phyloP scores from a whole-genome alignment of 2,113 vertebrate species.

The Dasyprocta punctata region DNA sequence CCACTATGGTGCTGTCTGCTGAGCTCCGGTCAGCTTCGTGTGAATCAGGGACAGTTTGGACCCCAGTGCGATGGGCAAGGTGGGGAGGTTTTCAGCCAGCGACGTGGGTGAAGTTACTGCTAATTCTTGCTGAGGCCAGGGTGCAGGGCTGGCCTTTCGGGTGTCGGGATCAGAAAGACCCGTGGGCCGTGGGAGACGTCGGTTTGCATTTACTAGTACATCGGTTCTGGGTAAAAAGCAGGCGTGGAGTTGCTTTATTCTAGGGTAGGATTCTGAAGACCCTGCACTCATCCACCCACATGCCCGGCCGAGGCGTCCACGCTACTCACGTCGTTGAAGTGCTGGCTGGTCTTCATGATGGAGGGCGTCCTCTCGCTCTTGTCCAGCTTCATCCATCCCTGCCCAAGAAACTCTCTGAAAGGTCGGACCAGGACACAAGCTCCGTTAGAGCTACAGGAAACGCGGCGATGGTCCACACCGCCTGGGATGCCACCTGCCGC shows the following conservation, averaged over 20 bases:
- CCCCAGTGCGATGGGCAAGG: neutral
- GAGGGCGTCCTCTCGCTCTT: conserved; percentile 96
- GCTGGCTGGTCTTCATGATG: conserved; percentile 98
- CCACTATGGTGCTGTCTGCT: neutral
- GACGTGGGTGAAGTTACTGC: neutral
- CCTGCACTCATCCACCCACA: neutral
- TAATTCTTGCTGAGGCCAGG: neutral
- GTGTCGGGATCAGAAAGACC: neutral
- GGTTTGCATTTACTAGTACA: neutral
- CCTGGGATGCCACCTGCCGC: no score
- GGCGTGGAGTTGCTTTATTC: neutral
- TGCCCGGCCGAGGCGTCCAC: accelerated
- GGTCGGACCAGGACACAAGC: conserved; percentile 46
- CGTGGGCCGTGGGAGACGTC: conserved; percentile 9
- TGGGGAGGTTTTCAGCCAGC: neutral
- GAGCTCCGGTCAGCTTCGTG: neutral
- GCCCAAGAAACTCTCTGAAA: conserved; percentile 96
- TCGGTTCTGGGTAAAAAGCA: neutral
- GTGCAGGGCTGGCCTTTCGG: neutral
- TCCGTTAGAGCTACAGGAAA: neutral
- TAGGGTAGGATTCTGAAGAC: neutral
- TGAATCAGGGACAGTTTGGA: no score
- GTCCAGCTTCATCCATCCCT: conserved; percentile 99
- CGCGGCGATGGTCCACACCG: neutral
- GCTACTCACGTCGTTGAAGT: conserved; percentile 96